Conservation (phyloP, 2,888 invertebrate genomes). For the Agrochola circellaris region DNA sequence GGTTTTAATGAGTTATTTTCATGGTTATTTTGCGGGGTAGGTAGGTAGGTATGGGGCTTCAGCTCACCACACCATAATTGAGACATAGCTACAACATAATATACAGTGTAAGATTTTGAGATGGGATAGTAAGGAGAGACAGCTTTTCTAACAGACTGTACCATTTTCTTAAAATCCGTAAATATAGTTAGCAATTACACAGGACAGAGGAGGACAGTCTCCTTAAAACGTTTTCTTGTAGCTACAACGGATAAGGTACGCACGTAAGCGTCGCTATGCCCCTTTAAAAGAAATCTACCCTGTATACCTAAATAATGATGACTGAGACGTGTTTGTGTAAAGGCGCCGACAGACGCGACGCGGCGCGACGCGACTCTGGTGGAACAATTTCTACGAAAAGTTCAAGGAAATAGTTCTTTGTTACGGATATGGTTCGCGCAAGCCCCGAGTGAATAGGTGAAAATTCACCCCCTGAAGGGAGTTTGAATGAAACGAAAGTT, state of each 20-base stretch:
- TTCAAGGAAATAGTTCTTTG: no score
- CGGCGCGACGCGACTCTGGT: no score
- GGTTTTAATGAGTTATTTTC: conserved; percentile 5
- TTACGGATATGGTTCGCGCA: background rate
- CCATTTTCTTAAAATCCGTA: background rate
- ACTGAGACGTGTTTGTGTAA: background rate
- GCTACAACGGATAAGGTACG: background rate
- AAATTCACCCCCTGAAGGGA: no score
- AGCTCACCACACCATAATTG: background rate
- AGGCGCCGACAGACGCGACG: no score
- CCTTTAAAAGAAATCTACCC: background rate
- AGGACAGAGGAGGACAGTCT: background rate
- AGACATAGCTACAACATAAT: background rate
- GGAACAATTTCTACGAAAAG: no score
- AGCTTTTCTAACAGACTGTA: background rate
- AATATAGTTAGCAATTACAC: background rate
- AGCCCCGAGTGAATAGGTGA: background rate
- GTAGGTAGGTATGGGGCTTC: background rate
- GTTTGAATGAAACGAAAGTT: no score
- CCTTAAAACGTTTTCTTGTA: background rate
- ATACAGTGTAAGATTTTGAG: background rate
- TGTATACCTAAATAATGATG: background rate
- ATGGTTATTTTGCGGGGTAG: background rate
- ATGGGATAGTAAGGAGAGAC: background rate
- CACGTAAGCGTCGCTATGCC: background rate